A percentile compares a stretch with the other conserved stretches of the same genome.
Evolutionary conservation across 35 echinoderm and acorn worm genomes (phyloP).

Genomic region (Holothuria glaberrima): DNA sequence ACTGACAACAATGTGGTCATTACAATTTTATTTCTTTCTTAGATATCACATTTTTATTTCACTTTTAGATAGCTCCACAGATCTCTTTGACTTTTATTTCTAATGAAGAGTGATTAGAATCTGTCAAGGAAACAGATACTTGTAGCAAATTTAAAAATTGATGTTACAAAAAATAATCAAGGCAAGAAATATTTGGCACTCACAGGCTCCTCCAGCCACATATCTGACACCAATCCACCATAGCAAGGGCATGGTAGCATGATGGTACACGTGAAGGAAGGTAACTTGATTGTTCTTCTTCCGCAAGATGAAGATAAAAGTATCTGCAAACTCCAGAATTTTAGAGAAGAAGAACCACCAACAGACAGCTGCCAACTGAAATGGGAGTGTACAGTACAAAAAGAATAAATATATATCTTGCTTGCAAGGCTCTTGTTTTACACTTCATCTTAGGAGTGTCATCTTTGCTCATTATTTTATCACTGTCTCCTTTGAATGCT

Average conservation of each 20-base stretch:
- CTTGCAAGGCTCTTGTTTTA: too few species aligned
- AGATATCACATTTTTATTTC: too few species aligned
- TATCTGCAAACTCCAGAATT: slow-evolving; percentile 50
- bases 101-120: too few species aligned
- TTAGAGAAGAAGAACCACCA: slow-evolving; percentile 75
- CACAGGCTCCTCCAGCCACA: slow-evolving; percentile 90
- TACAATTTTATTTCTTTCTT: too few species aligned
- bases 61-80: too few species aligned
- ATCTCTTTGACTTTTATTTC: too few species aligned
- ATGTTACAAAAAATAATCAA: background rate
- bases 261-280: slow-evolving; percentile 98
- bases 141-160: background rate
- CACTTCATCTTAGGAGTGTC: too few species aligned
- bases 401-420: background rate
- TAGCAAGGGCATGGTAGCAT: slow-evolving; percentile 87
- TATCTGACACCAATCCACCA: slow-evolving; percentile 97
- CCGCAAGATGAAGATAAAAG: slow-evolving; percentile 86
- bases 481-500: too few species aligned
- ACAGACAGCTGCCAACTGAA: slow-evolving; percentile 52
- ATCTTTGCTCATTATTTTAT: too few species aligned
- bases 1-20: too few species aligned
- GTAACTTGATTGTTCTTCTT: slow-evolving; percentile 95
- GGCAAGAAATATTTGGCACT: slow-evolving; percentile 15
- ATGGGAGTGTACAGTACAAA: background rate
- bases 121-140: too few species aligned